Conservation (phyloP, 1,140 invertebrate species). For the Tetramorium simillimum region DNA sequence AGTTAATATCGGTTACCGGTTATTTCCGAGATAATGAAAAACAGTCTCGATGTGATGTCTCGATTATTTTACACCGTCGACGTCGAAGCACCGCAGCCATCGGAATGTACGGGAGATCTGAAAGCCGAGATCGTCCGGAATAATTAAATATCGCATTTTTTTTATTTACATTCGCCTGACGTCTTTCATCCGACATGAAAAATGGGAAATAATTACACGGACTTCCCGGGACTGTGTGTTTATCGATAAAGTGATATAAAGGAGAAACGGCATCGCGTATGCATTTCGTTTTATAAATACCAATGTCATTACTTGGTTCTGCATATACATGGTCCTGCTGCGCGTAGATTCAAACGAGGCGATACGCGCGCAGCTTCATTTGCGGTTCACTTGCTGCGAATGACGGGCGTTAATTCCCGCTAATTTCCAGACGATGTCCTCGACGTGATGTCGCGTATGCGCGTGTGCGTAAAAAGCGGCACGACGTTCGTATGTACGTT, state of each 20-base stretch:
- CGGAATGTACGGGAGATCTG: neutral
- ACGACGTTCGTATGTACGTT: conserved; percentile 5
- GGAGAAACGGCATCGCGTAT: neutral
- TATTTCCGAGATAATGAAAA: conserved; percentile 67
- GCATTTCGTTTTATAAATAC: neutral
- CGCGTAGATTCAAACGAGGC: neutral
- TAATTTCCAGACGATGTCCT: conserved; percentile 45
- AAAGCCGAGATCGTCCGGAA: neutral
- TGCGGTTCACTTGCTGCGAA: neutral
- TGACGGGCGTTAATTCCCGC: neutral
- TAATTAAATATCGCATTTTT: conserved; percentile 1
- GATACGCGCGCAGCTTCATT: conserved; percentile 1
- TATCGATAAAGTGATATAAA: neutral
- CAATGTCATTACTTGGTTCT: neutral
- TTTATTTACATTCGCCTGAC: neutral
- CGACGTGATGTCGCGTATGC: neutral
- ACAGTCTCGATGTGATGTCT: conserved; percentile 17
- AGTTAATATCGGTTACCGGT: conserved; percentile 63
- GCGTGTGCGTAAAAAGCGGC: neutral
- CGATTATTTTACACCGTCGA: neutral
- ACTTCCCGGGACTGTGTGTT: neutral
- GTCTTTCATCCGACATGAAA: neutral
- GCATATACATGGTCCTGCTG: neutral
- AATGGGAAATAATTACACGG: neutral
- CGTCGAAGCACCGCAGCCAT: neutral